phyloP scores from a whole-genome alignment of 1,140 invertebrate genomes.

The Anastatus disparis region DNA sequence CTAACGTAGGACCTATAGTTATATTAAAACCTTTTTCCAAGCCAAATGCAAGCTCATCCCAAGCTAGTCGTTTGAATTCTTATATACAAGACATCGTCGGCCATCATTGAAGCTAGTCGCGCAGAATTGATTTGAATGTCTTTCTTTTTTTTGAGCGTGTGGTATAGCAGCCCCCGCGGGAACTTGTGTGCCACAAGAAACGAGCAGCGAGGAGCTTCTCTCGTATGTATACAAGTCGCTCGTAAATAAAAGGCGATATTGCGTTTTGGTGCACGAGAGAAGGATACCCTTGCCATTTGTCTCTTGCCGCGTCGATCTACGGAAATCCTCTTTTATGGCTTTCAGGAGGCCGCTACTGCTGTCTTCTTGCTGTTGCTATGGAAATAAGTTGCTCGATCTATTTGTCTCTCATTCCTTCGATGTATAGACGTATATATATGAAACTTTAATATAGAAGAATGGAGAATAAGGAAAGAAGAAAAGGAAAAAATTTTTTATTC shows the following conservation, averaged over 20 bases:
- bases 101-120: constrained; percentile 60
- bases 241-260: constrained; percentile 59
- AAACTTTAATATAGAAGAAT: too few species aligned
- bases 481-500: neutral
- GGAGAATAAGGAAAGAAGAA: neutral
- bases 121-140: constrained; percentile 65
- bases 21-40: neutral
- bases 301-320: constrained; percentile 51
- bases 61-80: constrained; percentile 13
- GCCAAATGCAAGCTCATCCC: neutral
- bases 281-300: constrained; percentile 50
- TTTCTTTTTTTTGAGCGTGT: constrained; percentile 61
- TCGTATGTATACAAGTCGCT: constrained; percentile 42
- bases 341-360: too few species aligned
- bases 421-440: too few species aligned
- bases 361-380: constrained; percentile 27
- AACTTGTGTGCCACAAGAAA: constrained; percentile 26
- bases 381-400: constrained; percentile 33
- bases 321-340: constrained; percentile 49
- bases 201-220: constrained; percentile 37
- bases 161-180: constrained; percentile 49
- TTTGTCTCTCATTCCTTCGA: neutral
- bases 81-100: constrained; percentile 62
- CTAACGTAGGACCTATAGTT: too few species aligned
- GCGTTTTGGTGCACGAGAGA: constrained; percentile 44